Evolutionary conservation across 1,140 invertebrate species (phyloP).

Genomic region (Anoplophora glabripennis): DNA sequence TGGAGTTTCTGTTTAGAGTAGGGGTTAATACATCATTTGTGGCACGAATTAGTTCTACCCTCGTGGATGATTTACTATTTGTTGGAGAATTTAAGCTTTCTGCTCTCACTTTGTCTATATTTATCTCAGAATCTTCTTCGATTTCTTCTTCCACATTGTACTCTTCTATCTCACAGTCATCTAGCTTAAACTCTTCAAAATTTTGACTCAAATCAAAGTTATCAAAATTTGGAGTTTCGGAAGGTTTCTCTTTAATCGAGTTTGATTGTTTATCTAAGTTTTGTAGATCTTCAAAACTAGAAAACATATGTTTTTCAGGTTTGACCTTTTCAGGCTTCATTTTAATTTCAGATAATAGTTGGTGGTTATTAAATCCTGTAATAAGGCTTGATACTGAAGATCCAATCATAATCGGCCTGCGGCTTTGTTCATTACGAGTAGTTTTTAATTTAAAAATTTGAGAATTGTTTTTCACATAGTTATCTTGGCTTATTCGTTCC

Average conservation of each 20-base stretch:
- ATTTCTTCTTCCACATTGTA: conserved; percentile 36
- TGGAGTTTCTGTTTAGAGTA: conserved; percentile 32
- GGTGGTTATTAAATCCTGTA: conserved; percentile 56
- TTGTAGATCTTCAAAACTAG: conserved; percentile 46
- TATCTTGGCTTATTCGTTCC: conserved; percentile 44
- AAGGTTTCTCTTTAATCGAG: conserved; percentile 39
- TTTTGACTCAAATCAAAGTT: conserved; percentile 70
- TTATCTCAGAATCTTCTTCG: conserved; percentile 21
- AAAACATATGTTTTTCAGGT: conserved; percentile 36
- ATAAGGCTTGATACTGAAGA: conserved; percentile 59
- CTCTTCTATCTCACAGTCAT: conserved; percentile 66
- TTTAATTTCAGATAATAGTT: conserved; percentile 43
- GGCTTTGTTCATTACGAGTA: conserved; percentile 14
- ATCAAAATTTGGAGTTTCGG: conserved; percentile 37
- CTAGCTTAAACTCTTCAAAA: conserved; percentile 77
- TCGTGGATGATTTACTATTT: conserved; percentile 16
- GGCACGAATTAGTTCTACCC: conserved; percentile 35
- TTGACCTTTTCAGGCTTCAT: conserved; percentile 34
- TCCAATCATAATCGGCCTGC: conserved; percentile 51
- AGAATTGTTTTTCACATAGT: conserved; percentile 47
- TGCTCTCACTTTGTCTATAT: conserved; percentile 1
- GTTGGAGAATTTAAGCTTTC: not conserved
- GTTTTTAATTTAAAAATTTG: conserved; percentile 41
- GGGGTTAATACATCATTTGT: conserved; percentile 31
- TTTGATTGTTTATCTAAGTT: conserved; percentile 42